Conservation (phyloP, 2,888 invertebrate species). For the Agriotes lineatus region DNA sequence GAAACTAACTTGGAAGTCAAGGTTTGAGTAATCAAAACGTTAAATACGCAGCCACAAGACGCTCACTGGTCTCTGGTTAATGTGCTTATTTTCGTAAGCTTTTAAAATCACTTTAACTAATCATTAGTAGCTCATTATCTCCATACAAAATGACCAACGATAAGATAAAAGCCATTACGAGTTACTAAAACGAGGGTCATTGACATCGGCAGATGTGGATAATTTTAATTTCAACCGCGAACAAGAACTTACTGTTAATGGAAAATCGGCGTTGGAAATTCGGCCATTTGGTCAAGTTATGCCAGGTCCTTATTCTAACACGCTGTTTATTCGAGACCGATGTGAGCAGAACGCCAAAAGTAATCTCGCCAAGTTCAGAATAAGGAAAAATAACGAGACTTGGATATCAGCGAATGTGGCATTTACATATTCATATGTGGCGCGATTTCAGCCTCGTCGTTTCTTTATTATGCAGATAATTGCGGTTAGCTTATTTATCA, state of each 20-base stretch:
- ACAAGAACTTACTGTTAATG: neutral
- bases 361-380: neutral
- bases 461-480: constrained; percentile 8
- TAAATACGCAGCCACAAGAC: too few species aligned
- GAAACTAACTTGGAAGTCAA: too few species aligned
- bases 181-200: constrained; percentile 17
- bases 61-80: too few species aligned
- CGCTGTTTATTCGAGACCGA: neutral
- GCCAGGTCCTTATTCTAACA: too few species aligned
- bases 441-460: neutral
- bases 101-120: constrained; percentile 20
- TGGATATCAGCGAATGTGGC: neutral
- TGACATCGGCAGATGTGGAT: constrained; percentile 1
- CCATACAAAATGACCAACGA: constrained; percentile 6
- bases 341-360: neutral
- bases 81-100: too few species aligned
- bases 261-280: neutral
- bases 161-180: constrained; percentile 18
- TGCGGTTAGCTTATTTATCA: constrained; percentile 14
- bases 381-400: constrained; percentile 9
- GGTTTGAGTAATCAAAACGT: too few species aligned
- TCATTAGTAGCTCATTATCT: constrained; percentile 19
- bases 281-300: too few species aligned
- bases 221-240: constrained; percentile 9
- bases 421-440: constrained; percentile 15